Evolutionary conservation across 2,888 invertebrate species (phyloP), one percentile per base, ranked within the genome.

Genomic region (Dasysyrphus tricinctus): DNA sequence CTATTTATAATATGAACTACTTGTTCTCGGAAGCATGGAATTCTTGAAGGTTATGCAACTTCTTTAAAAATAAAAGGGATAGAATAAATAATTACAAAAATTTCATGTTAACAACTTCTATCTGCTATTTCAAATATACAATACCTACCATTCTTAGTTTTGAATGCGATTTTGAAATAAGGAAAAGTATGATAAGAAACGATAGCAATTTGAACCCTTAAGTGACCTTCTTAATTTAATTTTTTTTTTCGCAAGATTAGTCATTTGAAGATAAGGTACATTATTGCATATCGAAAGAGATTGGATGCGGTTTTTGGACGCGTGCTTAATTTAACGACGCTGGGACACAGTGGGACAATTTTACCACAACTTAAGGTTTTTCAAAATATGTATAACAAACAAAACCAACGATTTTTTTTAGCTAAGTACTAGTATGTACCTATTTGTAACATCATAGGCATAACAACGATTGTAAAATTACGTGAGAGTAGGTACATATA

Each of bases 1-100:
- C 24, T 24, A 24, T 24, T 24, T 24, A 49, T 11, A 6, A 37
- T 57, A 4, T 12, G 29, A 12, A 24, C 29, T 32, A 47, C 2
- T 29, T 29, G n/a, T 32, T 56, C n/a, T n/a, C 32, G n/a, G 14
- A 32, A 11, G 16, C 6, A 61, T 44, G 12, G n/a, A 34, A 29
- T 70, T 39, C 61, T 34, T 16, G 19, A 34, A 16, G 44, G 29
- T 80, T 75, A 63, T 63, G 75, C 39, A 63, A 44, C 39, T 37
- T 19, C 2, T 12, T 4, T 32, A 7, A 4, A n/a, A 42, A 14
- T 29, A 16, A 56, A 19, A 11, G 1, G 19, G 11, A 29, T 5
- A 14, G n/a, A 57, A 29, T 24, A 19, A 44, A 57, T 34, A 73
- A 7, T 42, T 0, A 42, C 5, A 32, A 32, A 11, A 11, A 39